These are phyloP conservation scores for Emmelina monodactyla DNA, from an alignment of 2,888 invertebrate genomes.

Conservation along the genomic window DNA sequence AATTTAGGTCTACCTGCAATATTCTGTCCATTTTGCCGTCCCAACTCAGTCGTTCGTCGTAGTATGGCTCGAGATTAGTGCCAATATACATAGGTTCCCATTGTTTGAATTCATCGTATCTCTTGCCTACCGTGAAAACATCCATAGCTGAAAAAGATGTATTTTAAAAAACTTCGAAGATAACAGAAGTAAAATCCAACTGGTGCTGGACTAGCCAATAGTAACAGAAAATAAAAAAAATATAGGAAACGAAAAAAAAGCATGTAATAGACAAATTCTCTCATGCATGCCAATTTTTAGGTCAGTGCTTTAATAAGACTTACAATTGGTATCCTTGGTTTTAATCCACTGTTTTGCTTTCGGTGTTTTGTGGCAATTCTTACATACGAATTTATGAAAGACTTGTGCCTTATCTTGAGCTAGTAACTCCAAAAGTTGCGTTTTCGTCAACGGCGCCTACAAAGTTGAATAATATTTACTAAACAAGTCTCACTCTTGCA, in stretches of 20 bases:
- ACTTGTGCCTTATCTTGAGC: constrained; percentile 82
- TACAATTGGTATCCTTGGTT: constrained; percentile 71
- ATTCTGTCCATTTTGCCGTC: constrained; percentile 96
- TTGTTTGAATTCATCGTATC: constrained; percentile 78
- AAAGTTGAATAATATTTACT: too few species aligned
- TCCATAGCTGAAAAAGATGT: constrained; percentile 70
- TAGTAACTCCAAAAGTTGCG: constrained; percentile 75
- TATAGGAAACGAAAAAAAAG: too few species aligned
- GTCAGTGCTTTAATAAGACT: too few species aligned
- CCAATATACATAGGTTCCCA: constrained; percentile 97
- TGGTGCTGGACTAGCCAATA: too few species aligned
- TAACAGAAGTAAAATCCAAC: too few species aligned
- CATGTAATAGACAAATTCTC: too few species aligned
- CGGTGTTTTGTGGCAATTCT: constrained; percentile 89
- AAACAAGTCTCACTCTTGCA: too few species aligned
- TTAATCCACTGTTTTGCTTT: constrained; percentile 85
- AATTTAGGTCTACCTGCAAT: constrained; percentile 87
- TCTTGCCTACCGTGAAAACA: constrained; percentile 85
- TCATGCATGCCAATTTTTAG: too few species aligned
- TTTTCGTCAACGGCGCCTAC: constrained; percentile 77
- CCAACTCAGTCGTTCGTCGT: constrained; percentile 93
- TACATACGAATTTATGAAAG: constrained; percentile 90
- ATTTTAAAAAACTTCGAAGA: too few species aligned
- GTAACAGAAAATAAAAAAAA: too few species aligned
- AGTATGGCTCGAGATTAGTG: constrained; percentile 85